Evolutionary conservation across 2,113 vertebrate species (phyloP).

Genomic region (Aramus guarauna): DNA sequence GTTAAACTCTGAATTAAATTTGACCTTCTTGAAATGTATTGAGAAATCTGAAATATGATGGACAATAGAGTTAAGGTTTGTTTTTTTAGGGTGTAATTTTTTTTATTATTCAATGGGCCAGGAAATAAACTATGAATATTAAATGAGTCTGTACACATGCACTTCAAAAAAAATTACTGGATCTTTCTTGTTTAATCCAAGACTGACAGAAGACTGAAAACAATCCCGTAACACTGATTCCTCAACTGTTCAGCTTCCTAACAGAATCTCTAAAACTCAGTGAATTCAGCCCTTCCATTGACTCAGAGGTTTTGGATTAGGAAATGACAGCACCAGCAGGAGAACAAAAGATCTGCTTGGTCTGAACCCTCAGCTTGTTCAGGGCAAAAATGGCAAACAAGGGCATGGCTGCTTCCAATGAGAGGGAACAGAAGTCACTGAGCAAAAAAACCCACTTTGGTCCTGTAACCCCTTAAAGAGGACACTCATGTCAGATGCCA

Average conservation of each 20-base stretch:
- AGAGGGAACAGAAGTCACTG: neutral
- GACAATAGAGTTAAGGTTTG: neutral
- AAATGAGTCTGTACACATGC: neutral
- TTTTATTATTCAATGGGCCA: neutral
- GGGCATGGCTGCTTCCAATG: neutral
- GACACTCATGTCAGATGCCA: neutral
- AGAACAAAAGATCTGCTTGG: neutral
- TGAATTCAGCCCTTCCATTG: neutral
- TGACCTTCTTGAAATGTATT: neutral
- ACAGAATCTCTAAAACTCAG: neutral
- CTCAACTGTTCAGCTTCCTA: neutral
- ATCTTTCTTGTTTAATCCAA: neutral
- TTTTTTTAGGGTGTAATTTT: neutral
- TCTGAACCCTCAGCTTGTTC: neutral
- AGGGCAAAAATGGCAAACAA: neutral
- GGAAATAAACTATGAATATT: neutral
- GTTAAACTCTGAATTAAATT: neutral
- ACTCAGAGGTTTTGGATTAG: neutral
- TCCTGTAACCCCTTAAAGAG: neutral
- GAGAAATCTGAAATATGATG: neutral
- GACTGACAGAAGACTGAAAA: neutral
- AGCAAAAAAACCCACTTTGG: fast-evolving
- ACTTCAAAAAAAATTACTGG: neutral
- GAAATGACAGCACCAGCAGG: neutral
- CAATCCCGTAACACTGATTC: neutral